phyloP scores from a whole-genome alignment of 2,888 invertebrate genomes.

The Dicyrtoma fusca region DNA sequence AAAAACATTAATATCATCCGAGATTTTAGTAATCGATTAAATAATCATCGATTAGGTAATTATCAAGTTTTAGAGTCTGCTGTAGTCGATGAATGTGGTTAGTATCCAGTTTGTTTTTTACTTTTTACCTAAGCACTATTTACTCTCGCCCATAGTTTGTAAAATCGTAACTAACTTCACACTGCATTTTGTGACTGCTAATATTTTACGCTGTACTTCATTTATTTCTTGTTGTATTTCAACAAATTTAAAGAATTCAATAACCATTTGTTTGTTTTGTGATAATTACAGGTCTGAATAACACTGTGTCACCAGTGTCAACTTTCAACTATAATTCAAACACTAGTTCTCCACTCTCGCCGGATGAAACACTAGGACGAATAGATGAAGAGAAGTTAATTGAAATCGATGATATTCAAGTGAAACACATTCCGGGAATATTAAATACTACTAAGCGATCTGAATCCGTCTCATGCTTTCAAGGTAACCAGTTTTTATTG shows the following conservation, averaged over 20 bases:
- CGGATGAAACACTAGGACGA: slow-evolving; percentile 19
- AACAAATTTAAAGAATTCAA: too few relatives aligned
- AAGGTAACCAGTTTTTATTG: too few relatives aligned
- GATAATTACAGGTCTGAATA: slow-evolving; percentile 25
- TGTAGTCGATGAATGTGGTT: slow-evolving; percentile 40
- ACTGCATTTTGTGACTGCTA: too few relatives aligned
- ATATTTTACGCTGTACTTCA: background rate
- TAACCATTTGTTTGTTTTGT: too few relatives aligned
- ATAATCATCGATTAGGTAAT: slow-evolving; percentile 27
- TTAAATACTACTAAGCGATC: slow-evolving; percentile 25
- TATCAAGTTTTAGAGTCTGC: slow-evolving; percentile 40
- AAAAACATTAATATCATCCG: slow-evolving; percentile 39
- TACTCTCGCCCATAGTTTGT: background rate
- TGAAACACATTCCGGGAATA: slow-evolving; percentile 18
- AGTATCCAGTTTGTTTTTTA: slow-evolving; percentile 9
- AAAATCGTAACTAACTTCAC: too few relatives aligned
- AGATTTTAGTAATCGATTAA: slow-evolving; percentile 39
- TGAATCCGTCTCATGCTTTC: slow-evolving; percentile 36
- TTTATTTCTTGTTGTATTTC: background rate
- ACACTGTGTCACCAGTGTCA: slow-evolving; percentile 16
- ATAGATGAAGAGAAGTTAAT: slow-evolving; percentile 36
- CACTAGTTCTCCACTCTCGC: slow-evolving; percentile 17
- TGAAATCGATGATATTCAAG: slow-evolving; percentile 34
- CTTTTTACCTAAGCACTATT: too few relatives aligned
- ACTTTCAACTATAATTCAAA: background rate